Base-by-base conservation (phyloP, 2,888 invertebrate species). In the Achlya flavicornis region DNA sequence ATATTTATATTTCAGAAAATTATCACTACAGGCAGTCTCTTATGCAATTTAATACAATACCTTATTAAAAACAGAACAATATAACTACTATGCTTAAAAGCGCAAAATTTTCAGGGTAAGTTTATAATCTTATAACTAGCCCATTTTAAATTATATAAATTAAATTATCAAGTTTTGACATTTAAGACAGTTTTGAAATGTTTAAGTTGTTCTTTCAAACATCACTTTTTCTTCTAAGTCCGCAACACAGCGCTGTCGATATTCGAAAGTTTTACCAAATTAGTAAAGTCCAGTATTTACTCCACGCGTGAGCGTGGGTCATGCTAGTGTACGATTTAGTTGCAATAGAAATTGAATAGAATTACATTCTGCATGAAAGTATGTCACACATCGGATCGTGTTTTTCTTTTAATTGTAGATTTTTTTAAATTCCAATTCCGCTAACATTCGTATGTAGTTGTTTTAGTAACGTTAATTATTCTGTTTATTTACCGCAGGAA, bases 161-260 rank as follows among this genome's bases (percentile, higher is more conserved):
- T 53, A 0, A 19, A 53, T 53, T 14, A 19, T 53, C 16, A 19
- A 19, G 7, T 48, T 53, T 19, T 19, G 19, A 53, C 7, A 48
- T 48, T 48, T 16, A 41, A 12, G n/a, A 6, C 19, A 53, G 19
- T 53, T 53, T 53, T 53, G 16, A 10, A 19, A 53, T 19, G 10
- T 32, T 69, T 75, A 79, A 80, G 83, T 86, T 85, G 86, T 85
- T 86, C 84, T 83, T 84, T 80, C 67, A 64, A 70, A 74, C 67
- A 69, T 70, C 77, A 76, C 79, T 79, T 79, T 72, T 71, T 79
- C 73, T 79, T 81, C 73, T 73, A 71, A 73, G 75, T 76, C 82
- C 83, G 84, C 85, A 81, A 77, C 86, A 81, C 87, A 83, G 87
- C 89, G 89, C 87, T 80, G 81, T 85, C 83, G 80, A 64, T 48